These are phyloP conservation scores for Barypeithes pellucidus DNA, from an alignment of 2,888 invertebrate species.

Conservation along the genomic window DNA sequence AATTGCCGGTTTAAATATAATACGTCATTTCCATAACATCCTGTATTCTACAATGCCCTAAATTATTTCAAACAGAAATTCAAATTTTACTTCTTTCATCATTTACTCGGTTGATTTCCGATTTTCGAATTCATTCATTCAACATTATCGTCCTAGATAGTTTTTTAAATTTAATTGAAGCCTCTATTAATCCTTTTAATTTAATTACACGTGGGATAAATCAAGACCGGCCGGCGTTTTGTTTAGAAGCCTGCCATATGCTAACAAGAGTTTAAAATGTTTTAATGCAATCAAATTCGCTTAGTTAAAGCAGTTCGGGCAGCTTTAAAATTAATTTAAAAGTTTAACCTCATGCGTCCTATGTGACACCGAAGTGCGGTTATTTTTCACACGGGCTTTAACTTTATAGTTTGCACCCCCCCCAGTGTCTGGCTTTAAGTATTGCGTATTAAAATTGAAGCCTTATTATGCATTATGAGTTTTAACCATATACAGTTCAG, in stretches of 20 bases:
- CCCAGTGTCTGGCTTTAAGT: too few species aligned
- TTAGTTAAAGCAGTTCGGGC: background rate
- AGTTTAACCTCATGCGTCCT: constrained; percentile 3
- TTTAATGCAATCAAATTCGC: constrained; percentile 18
- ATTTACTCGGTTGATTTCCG: too few species aligned
- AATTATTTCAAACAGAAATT: too few species aligned
- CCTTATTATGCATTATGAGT: too few species aligned
- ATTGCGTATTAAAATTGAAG: too few species aligned
- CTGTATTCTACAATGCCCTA: too few species aligned
- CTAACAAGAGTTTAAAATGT: constrained; percentile 10
- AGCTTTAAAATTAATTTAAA: constrained; percentile 13
- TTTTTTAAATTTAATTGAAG: constrained; percentile 4
- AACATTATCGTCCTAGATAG: background rate
- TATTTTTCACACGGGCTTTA: constrained; percentile 22
- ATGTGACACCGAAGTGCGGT: background rate
- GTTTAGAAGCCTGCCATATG: constrained; percentile 30
- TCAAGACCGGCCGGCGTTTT: constrained; percentile 15
- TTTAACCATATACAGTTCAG: too few species aligned
- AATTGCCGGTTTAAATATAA: too few species aligned
- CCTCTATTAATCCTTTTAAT: constrained; percentile 22
- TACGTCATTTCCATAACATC: too few species aligned
- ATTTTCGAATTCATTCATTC: too few species aligned
- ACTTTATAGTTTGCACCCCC: background rate
- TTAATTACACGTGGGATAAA: constrained; percentile 15
- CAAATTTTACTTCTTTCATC: too few species aligned